Base-by-base conservation (phyloP, 2,888 invertebrate species). In the Nomada fucata region DNA sequence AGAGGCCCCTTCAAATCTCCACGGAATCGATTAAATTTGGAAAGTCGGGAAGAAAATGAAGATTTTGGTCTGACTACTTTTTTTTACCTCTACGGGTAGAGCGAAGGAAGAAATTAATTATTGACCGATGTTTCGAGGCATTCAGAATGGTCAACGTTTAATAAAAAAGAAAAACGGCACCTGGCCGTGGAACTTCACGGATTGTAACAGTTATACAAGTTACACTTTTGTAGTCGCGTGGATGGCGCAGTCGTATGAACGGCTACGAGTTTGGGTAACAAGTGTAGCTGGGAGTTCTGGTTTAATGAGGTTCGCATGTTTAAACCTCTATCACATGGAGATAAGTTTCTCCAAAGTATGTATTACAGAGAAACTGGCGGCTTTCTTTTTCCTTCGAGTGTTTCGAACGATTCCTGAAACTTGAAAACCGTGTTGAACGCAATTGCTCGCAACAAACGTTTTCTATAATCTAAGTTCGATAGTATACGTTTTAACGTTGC, bases 241-340 rank as follows among this genome's bases (percentile, higher is more conserved):
- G 23, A 29, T n/a, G n/a, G n/a, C n/a, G n/a, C n/a, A n/a, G n/a
- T n/a, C n/a, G n/a, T n/a, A n/a, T 57, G 73, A 67, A 57, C 47
- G 47, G 65, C 64, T 23, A 65, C 36, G 64, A 63, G 55, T n/a
- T 73, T 29, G 59, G 15, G 47, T 47, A 47, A 47, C 70, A 59
- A 59, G 69, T 42, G 67, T 55, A 60, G 70, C 67, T 73, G 73
- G 57, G 73, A 73, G 73, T 36, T 67, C 47, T 57, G 47, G 55
- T 57, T 57, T 73, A 73, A 73, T 57, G 55, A 73, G 73, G 68
- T 73, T 73, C 73, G 67, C 73, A 73, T 73, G 73, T 73, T 64
- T 15, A 10, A 67, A 29, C 13, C 18, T 36, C 73, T 67, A 73
- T 73, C 73, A 36, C 52, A 52, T 10, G 52, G 5, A 73, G 73